These are phyloP conservation scores for Carapus acus DNA, from an alignment of 2,797 vertebrate genomes.

Conservation along the genomic window DNA sequence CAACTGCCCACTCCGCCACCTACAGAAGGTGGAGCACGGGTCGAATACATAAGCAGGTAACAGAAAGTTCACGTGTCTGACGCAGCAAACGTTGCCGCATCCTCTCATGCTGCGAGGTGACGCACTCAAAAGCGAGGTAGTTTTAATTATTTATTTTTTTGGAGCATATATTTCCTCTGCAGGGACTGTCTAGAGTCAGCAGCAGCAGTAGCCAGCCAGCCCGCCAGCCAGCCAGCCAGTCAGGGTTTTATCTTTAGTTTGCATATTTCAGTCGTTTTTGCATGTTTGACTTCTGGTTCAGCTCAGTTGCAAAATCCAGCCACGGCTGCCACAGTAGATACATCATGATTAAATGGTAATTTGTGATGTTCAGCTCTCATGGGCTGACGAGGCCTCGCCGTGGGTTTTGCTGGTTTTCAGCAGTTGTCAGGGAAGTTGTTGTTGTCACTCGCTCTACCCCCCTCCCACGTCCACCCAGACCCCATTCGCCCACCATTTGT, in stretches of 20 bases:
- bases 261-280: neutral
- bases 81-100: slow-evolving; percentile 12
- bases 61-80: slow-evolving; percentile 35
- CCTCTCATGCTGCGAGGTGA: slow-evolving; percentile 10
- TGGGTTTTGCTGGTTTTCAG: neutral
- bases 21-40: slow-evolving; percentile 28
- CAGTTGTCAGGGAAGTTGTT: neutral
- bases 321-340: neutral
- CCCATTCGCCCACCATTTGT: slow-evolving; percentile 13
- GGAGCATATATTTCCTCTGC: slow-evolving; percentile 26
- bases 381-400: neutral
- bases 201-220: too few species aligned
- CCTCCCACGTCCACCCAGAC: slow-evolving; percentile 29
- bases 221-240: too few species aligned
- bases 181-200: too few species aligned
- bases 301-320: neutral
- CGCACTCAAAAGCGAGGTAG: slow-evolving; percentile 22
- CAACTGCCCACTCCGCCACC: slow-evolving; percentile 17
- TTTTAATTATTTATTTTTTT: slow-evolving; percentile 23
- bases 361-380: slow-evolving; percentile 4
- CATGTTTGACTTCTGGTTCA: slow-evolving; percentile 8
- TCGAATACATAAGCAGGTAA: slow-evolving; percentile 38
- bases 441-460: slow-evolving; percentile 26
- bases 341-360: neutral
- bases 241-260: neutral